phyloP scores from a whole-genome alignment of 2,113 vertebrate genomes.

The Cephalopterus ornatus region DNA sequence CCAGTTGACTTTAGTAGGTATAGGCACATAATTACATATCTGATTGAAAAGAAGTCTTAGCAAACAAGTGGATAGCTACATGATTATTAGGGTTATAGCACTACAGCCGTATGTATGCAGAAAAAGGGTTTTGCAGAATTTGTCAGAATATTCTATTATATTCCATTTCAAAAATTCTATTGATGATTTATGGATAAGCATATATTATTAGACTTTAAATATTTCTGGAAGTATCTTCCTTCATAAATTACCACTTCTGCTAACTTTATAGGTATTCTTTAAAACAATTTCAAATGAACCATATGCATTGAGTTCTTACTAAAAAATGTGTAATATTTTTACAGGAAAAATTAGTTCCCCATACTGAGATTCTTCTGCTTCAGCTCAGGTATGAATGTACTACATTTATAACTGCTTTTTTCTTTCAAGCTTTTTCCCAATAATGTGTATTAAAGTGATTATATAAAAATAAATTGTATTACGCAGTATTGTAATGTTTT shows the following conservation, averaged over 20 bases:
- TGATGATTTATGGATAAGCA: neutral
- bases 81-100: neutral
- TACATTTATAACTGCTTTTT: slow-evolving; percentile 29
- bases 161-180: neutral
- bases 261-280: neutral
- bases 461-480: slow-evolving; percentile 66
- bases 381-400: neutral
- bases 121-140: neutral
- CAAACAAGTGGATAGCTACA: neutral
- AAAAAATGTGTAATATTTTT: neutral
- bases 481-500: slow-evolving; percentile 59
- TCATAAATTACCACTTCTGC: neutral
- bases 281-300: neutral
- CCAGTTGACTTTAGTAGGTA: neutral
- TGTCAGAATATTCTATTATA: neutral
- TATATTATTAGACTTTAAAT: neutral
- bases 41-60: neutral
- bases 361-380: neutral
- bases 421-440: slow-evolving; percentile 54
- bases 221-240: neutral
- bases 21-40: neutral
- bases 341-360: neutral
- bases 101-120: neutral
- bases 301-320: neutral
- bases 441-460: slow-evolving; percentile 69